Base-by-base conservation (phyloP, 2,797 vertebrate genomes). In the Takifugu ocellatus region DNA sequence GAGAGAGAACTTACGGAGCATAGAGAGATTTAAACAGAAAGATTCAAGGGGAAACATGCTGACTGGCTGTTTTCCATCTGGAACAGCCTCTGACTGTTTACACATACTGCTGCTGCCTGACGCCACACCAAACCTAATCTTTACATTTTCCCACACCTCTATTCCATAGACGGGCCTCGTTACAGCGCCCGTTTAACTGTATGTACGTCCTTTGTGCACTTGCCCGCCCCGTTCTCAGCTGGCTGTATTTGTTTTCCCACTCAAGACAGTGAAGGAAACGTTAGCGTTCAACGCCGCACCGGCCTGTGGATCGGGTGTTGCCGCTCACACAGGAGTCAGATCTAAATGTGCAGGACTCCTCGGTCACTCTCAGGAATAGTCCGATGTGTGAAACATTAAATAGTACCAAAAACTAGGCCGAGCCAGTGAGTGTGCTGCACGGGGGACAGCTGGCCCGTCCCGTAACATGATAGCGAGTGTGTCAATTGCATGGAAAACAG, bases 391-490 rank as follows among this genome's bases (percentile, higher is more conserved):
- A 77, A 69, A 73, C 64, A 68, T 65, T 61, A 51, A 70, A 72
- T 54, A 63, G 66, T 56, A 9, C 36, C 12, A 49, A 52, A 53
- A 68, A 69, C 61, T 2, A 45, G 33, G 47, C 56, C 10, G 36
- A 39, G 53, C 46, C 7, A 26, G 46, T 5, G 54, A 48, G 71
- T 51, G 59, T 60, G 52, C 27, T 50, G 69, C 29, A 11, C 11
- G 36, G 49, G 64, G 66, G 72, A 76, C 84, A 87, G 78, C 82
- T 83, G 83, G 71, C 53, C 25, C 5, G 49, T 63, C 52, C 58
- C 25, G 83, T 82, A 85, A 87, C 64, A 54, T 54, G 79, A 87
- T 81, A 77, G 67, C 62, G 5, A 61, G 68, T 75, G 70, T 59
- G 67, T 57, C 27, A 48, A 57, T 48, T 27, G 54, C 73, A 74